Conservation (phyloP, 53 echinoderm and acorn worm species). For the Pentamera pediparva region DNA sequence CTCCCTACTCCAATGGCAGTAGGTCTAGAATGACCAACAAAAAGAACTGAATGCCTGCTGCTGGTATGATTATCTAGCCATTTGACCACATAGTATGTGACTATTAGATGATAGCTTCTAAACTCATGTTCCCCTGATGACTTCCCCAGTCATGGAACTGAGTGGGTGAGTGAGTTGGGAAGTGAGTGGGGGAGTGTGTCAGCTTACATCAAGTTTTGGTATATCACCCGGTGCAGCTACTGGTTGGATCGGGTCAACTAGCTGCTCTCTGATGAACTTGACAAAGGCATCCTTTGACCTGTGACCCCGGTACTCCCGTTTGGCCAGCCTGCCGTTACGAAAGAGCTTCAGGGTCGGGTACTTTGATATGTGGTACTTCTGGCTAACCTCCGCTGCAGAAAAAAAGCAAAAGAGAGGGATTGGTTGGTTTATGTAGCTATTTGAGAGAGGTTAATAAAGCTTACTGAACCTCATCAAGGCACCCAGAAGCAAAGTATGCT, state of each 20-base stretch:
- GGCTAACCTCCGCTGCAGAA: constrained; percentile 66
- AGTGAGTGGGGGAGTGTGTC: too few species aligned
- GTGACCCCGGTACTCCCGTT: constrained; percentile 91
- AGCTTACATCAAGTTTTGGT: constrained; percentile 40
- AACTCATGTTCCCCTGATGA: not conserved
- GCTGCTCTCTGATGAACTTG: constrained; percentile 58
- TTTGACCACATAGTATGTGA: too few species aligned
- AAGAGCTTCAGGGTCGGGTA: constrained; percentile 97
- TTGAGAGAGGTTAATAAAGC: not conserved
- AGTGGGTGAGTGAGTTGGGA: not conserved
- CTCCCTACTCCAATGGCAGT: too few species aligned
- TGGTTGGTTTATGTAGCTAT: too few species aligned
- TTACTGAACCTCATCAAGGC: not conserved
- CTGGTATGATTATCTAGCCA: too few species aligned
- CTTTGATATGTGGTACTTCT: constrained; percentile 94
- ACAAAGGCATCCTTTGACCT: constrained; percentile 91
- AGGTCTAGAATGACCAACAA: too few species aligned
- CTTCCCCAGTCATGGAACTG: too few species aligned
- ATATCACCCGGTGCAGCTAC: constrained; percentile 23
- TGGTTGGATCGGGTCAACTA: constrained; percentile 63
- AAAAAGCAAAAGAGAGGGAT: not conserved
- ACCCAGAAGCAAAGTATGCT: not conserved
- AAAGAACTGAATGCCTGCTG: too few species aligned
- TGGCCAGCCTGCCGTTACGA: constrained; percentile 85
- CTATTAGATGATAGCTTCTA: too few species aligned